Evolutionary conservation across 2,888 invertebrate species (phyloP).

Genomic region (Capitulum mitella): DNA sequence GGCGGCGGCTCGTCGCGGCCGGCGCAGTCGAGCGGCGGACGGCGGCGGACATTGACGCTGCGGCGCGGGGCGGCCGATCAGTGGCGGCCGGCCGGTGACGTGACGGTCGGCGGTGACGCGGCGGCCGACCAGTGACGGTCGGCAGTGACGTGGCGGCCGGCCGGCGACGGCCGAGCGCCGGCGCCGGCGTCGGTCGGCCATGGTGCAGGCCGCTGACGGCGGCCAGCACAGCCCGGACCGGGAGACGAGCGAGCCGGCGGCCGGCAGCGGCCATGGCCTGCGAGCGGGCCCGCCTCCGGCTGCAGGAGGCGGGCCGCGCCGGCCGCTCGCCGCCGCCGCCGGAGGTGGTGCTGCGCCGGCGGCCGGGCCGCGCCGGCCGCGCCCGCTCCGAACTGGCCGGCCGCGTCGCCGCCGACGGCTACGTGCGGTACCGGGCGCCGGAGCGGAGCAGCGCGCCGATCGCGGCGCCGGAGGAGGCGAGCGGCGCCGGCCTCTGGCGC

Average conservation of each 20-base stretch:
- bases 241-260: not conserved
- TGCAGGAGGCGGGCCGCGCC: not conserved
- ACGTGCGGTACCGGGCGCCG: not conserved
- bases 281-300: not conserved
- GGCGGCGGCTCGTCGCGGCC: not conserved
- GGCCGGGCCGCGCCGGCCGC: slow-evolving; percentile 17
- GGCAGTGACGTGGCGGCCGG: too few relatives aligned
- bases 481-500: not conserved
- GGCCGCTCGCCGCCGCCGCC: not conserved
- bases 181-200: too few relatives aligned
- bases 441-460: not conserved
- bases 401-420: not conserved
- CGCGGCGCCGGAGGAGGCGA: not conserved
- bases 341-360: slow-evolving; percentile 9
- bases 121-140: too few relatives aligned
- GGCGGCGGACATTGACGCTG: not conserved
- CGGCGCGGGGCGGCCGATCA: too few relatives aligned
- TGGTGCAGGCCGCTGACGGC: too few relatives aligned
- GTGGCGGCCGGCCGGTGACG: too few relatives aligned
- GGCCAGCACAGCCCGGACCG: too few relatives aligned
- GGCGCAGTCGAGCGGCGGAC: not conserved
- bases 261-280: not conserved
- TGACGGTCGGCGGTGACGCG: too few relatives aligned
- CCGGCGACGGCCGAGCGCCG: too few relatives aligned
- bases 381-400: not conserved